Percentiles rank a stretch among this genome's conserved stretches.
Conservation (phyloP, 2,888 invertebrate genomes). For the Encarsia formosa region DNA sequence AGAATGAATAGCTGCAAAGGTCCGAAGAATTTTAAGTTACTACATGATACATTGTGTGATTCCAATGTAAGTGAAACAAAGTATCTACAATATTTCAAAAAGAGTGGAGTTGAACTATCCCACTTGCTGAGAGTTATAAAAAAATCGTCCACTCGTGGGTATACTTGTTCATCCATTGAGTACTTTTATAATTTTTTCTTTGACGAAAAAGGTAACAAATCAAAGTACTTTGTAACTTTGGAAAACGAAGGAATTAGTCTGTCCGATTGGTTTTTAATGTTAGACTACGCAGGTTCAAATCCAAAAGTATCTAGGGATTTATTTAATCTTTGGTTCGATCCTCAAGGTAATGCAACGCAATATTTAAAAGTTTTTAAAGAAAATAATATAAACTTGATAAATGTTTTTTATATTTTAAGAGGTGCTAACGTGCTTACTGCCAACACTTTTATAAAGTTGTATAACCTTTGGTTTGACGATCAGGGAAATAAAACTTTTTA, state of each 20-base stretch:
- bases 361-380: neutral
- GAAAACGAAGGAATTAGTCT: neutral
- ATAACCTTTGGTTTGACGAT: neutral
- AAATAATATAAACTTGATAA: neutral
- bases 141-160: constrained; percentile 26
- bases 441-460: neutral
- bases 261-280: neutral
- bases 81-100: constrained; percentile 14
- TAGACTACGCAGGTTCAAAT: neutral
- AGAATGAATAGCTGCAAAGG: constrained; percentile 30
- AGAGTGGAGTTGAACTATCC: constrained; percentile 29
- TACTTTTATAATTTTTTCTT: constrained; percentile 34
- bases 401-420: neutral
- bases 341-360: neutral
- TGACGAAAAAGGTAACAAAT: constrained; percentile 9
- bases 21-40: constrained; percentile 31
- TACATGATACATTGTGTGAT: constrained; percentile 31
- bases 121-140: constrained; percentile 33
- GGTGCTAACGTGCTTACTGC: neutral
- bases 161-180: constrained; percentile 35
- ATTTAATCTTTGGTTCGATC: neutral
- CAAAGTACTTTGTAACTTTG: neutral
- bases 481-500: neutral
- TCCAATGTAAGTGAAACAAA: constrained; percentile 31
- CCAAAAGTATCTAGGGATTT: constrained; percentile 4